These are phyloP conservation scores for Cephus rjabovi DNA, from an alignment of 2,888 invertebrate genomes.

Conservation along the genomic window DNA sequence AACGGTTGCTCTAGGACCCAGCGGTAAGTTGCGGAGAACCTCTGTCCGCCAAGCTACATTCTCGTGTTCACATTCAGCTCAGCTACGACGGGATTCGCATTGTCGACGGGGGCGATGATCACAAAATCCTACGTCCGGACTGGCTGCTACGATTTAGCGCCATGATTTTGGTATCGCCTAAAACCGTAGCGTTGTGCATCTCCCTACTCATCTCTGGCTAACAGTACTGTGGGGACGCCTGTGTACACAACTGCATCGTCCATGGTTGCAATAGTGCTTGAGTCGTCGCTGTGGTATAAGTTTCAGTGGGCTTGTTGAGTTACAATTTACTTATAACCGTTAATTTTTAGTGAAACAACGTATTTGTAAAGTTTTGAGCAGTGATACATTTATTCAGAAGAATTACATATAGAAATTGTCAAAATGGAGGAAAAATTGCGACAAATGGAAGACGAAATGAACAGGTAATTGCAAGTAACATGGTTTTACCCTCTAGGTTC, in stretches of 20 bases:
- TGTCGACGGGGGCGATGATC: no score
- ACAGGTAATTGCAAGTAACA: conserved; percentile 71
- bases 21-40: no score
- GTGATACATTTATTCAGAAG: neutral
- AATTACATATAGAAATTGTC: neutral
- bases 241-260: neutral
- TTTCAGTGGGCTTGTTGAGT: neutral
- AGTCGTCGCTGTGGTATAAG: neutral
- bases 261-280: neutral
- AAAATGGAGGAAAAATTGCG: conserved; percentile 72
- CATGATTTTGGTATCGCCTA: no score
- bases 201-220: no score
- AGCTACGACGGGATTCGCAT: no score
- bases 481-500: neutral
- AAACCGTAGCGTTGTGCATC: no score
- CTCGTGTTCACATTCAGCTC: no score
- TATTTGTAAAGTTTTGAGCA: neutral
- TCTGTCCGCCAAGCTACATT: no score
- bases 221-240: neutral
- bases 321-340: neutral
- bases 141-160: no score
- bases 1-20: no score
- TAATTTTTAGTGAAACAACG: neutral
- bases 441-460: conserved; percentile 94
- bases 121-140: no score